Evolutionary conservation across 2,797 vertebrate genomes (phyloP).

Genomic region (Hydrocynus forskahlii): DNA sequence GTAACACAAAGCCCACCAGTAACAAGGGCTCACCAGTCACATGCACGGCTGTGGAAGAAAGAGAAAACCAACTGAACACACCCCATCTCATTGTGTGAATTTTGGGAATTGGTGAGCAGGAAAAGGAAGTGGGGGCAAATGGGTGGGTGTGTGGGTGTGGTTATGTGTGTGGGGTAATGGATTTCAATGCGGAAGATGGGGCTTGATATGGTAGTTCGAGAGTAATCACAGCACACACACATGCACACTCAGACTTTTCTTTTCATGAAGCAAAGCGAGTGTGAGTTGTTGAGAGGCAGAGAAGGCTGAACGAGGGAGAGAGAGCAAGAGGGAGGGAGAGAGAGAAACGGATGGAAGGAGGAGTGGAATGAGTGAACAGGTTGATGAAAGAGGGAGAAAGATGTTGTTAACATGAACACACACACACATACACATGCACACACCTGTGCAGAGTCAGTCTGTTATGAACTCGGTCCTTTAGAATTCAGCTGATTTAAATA

Average conservation of each 20-base stretch:
- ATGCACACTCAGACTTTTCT: neutral
- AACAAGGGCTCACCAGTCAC: no score
- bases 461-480: neutral
- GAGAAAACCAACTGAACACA: no score
- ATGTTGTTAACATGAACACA: neutral
- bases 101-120: neutral
- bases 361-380: neutral
- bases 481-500: neutral
- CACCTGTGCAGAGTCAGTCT: neutral
- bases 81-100: neutral
- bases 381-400: conserved; percentile 9
- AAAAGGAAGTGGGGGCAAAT: neutral
- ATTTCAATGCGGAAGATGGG: neutral
- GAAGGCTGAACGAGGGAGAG: neutral
- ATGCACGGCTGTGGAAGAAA: no score
- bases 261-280: neutral
- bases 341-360: neutral
- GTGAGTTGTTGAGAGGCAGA: neutral
- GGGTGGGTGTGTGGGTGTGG: no score
- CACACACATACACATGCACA: neutral
- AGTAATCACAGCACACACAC: neutral
- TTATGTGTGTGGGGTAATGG: neutral
- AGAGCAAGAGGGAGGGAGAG: neutral
- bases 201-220: neutral
- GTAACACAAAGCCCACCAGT: no score